These are phyloP conservation scores for Mirza zaza DNA, from an alignment of 2,113 vertebrate genomes.

Conservation along the genomic window DNA sequence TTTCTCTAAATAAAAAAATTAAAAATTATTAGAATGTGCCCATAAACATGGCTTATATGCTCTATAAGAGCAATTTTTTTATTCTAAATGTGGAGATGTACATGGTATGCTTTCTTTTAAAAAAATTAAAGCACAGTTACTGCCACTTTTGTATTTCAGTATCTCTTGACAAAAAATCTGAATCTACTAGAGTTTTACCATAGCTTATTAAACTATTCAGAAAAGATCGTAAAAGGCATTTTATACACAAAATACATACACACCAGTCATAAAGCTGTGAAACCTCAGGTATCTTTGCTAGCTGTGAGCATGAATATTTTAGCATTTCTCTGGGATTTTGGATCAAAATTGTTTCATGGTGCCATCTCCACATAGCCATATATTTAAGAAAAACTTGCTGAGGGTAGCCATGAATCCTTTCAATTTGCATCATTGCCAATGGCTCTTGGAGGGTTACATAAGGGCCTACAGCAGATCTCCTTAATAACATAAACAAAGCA, in stretches of 20 bases:
- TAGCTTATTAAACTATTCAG: slow-evolving; percentile 17
- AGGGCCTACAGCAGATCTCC: neutral
- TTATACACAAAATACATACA: neutral
- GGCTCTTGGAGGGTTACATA: neutral
- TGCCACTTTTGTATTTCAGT: neutral
- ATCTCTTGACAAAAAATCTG: neutral
- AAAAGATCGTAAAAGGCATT: neutral
- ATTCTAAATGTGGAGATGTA: neutral
- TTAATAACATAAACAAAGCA: neutral
- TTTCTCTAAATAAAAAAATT: neutral
- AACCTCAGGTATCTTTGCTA: neutral
- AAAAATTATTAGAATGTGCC: neutral
- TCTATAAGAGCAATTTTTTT: neutral
- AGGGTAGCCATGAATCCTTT: neutral
- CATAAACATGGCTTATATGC: neutral
- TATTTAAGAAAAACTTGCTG: neutral
- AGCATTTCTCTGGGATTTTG: slow-evolving; percentile 26
- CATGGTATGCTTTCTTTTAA: neutral
- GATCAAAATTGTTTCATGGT: slow-evolving; percentile 37
- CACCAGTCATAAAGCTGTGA: neutral
- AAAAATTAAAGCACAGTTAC: neutral
- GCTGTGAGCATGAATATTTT: neutral
- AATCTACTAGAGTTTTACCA: neutral
- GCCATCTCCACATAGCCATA: neutral
- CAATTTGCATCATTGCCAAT: neutral